These are phyloP conservation scores for Panulirus ornatus DNA, from an alignment of 1,140 invertebrate species.

Conservation along the genomic window DNA sequence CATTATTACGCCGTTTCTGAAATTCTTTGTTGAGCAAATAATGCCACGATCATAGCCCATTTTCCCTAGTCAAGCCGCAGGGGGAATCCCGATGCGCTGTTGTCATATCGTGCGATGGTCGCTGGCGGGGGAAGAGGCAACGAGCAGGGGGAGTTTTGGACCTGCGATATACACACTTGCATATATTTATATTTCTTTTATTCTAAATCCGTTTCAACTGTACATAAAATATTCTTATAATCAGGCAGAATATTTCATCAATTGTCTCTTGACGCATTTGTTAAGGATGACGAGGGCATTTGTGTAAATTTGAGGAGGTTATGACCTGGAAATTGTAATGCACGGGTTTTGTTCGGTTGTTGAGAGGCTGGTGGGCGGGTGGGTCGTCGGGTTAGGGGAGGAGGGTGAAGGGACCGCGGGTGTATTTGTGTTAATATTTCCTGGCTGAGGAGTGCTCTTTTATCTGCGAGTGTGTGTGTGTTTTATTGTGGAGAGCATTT, in stretches of 20 bases:
- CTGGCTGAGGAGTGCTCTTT: neutral
- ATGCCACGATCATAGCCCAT: slow-evolving; percentile 16
- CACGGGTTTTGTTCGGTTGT: too few species aligned
- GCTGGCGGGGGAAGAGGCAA: too few species aligned
- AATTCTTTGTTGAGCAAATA: slow-evolving; percentile 28
- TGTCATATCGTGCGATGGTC: slow-evolving; percentile 6
- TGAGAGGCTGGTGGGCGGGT: neutral
- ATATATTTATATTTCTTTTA: neutral
- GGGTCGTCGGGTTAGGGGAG: too few species aligned
- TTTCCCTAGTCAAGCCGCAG: slow-evolving; percentile 22
- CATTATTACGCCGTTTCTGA: slow-evolving; percentile 32
- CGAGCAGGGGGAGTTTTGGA: neutral
- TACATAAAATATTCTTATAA: too few species aligned
- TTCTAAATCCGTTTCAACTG: too few species aligned
- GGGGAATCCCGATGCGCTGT: slow-evolving; percentile 7
- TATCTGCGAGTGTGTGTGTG: neutral
- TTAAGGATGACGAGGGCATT: too few species aligned
- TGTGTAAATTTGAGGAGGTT: too few species aligned
- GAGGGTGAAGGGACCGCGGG: neutral
- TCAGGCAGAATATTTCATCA: too few species aligned
- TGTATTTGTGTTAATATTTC: slow-evolving; percentile 3
- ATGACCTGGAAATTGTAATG: too few species aligned
- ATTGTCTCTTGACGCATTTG: too few species aligned
- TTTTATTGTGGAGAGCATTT: neutral
- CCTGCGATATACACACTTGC: neutral